phyloP scores from a whole-genome alignment of 2,888 invertebrate species.

The Apotomis turbidana region DNA sequence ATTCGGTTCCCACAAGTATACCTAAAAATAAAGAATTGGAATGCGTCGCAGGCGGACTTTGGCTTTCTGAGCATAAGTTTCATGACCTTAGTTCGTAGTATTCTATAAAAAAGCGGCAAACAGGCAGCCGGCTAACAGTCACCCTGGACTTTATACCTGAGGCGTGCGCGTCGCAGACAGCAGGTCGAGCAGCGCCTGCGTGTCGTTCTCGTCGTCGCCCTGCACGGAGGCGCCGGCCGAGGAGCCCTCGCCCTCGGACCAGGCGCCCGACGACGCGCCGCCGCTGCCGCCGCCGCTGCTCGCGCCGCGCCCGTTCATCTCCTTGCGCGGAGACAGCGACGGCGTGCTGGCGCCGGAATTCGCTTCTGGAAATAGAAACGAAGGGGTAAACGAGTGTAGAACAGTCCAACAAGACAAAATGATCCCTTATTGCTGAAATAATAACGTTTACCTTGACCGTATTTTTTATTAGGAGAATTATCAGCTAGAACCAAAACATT shows the following conservation, averaged over 20 bases:
- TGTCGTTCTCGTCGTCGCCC: constrained; percentile 89
- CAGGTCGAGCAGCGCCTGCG: constrained; percentile 87
- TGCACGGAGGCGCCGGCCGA: constrained; percentile 89
- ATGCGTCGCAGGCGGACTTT: no score
- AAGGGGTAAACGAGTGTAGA: background rate
- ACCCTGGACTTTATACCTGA: constrained; percentile 75
- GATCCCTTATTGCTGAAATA: no score
- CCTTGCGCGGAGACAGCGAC: constrained; percentile 88
- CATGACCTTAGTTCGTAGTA: no score
- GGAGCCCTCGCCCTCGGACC: constrained; percentile 90
- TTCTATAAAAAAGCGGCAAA: no score
- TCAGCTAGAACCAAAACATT: no score
- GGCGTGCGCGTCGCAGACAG: constrained; percentile 90
- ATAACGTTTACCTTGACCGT: no score
- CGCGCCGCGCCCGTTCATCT: constrained; percentile 80
- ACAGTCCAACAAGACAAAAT: background rate
- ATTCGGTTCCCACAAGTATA: no score
- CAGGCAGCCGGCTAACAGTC: no score
- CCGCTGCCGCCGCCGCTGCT: constrained; percentile 72
- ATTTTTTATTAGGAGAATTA: no score
- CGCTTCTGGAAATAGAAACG: constrained; percentile 56
- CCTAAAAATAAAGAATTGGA: no score
- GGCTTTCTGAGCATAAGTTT: no score
- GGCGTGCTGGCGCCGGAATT: constrained; percentile 84
- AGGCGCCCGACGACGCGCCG: constrained; percentile 87